phyloP scores from a whole-genome alignment of 64 coral and sea anemone species.

The Dendrophyllia cribrosa region DNA sequence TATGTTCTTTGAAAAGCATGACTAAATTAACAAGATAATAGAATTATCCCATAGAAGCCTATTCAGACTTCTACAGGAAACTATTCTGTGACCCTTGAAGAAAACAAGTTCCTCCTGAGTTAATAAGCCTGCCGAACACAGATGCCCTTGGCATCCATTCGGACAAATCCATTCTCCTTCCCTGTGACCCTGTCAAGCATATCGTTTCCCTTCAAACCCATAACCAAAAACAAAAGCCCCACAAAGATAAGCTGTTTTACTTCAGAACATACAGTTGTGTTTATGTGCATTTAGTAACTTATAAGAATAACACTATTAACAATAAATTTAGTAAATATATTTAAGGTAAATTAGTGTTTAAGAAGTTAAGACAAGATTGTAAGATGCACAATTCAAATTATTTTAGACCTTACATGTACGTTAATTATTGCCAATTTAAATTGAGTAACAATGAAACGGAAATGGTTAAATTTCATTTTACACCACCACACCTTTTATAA shows the following conservation, averaged over 20 bases:
- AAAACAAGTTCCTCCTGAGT: background rate
- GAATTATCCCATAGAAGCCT: background rate
- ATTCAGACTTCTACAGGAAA: slow-evolving; percentile 1
- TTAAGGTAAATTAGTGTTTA: background rate
- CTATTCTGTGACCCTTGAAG: background rate
- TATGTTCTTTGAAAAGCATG: background rate
- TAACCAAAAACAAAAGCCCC: slow-evolving; percentile 7
- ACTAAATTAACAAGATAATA: background rate
- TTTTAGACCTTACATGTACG: background rate
- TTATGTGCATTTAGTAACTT: background rate
- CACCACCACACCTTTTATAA: background rate
- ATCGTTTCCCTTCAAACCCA: background rate
- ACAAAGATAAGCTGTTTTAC: background rate
- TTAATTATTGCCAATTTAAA: background rate
- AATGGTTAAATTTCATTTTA: background rate
- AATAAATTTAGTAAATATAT: background rate
- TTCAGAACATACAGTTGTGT: background rate
- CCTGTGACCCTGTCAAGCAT: background rate
- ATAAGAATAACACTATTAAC: background rate
- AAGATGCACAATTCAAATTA: background rate
- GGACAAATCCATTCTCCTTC: background rate
- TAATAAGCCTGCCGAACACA: background rate
- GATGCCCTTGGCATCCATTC: background rate
- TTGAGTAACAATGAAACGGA: background rate
- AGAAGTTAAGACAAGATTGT: background rate